Percentiles rank a stretch among this genome's conserved stretches.
Conservation (phyloP, 2,113 vertebrate genomes). For the Hippolais icterina region DNA sequence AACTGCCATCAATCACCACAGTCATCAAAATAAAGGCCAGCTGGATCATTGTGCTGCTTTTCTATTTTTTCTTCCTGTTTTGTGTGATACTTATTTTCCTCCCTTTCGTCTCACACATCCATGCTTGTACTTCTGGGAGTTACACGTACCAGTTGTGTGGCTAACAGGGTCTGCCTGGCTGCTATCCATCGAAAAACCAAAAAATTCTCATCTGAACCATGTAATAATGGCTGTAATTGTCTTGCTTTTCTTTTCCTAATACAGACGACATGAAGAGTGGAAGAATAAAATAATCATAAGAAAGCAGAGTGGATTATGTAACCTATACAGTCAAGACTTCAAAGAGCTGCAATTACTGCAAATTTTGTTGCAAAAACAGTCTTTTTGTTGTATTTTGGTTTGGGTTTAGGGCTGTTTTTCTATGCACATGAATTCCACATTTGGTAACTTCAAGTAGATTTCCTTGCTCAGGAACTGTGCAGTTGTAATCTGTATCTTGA, state of each 20-base stretch:
- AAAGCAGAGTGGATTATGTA: not conserved
- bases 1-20: not conserved
- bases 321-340: not conserved
- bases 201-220: not conserved
- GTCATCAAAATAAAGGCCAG: not conserved
- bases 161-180: not conserved
- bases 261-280: not conserved
- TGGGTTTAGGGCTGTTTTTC: not conserved
- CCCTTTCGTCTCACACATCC: not conserved
- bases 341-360: not conserved
- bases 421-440: not conserved
- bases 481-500: not conserved
- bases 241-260: not conserved
- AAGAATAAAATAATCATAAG: not conserved
- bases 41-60: not conserved
- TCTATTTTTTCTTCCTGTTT: not conserved
- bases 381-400: not conserved
- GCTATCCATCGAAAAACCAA: not conserved
- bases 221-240: not conserved
- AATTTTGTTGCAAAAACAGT: not conserved
- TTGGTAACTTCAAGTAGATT: not conserved
- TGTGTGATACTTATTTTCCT: not conserved
- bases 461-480: not conserved
- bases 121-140: not conserved
- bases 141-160: rapidly evolving